Evolutionary conservation across 2,113 vertebrate species (phyloP).

Genomic region (Nothobranchius furzeri): DNA sequence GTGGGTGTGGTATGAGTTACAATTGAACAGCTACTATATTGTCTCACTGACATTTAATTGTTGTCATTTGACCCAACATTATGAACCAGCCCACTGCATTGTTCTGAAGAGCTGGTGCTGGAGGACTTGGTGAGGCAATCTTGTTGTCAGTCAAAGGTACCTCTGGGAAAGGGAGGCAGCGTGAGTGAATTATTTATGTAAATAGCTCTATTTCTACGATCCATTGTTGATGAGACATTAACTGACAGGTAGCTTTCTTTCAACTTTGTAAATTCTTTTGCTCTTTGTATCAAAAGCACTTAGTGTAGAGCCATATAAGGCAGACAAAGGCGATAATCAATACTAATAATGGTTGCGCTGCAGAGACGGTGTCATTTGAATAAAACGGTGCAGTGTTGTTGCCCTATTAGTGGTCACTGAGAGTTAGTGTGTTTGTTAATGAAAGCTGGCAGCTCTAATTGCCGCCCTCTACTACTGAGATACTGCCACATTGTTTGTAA

Average conservation of each 20-base stretch:
- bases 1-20: no score
- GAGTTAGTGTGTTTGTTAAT: conserved; percentile 32
- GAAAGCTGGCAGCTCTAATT: conserved; percentile 30
- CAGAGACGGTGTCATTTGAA: conserved; percentile 4
- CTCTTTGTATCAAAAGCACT: conserved; percentile 5
- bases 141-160: conserved; percentile 55
- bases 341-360: neutral
- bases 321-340: conserved; percentile 1
- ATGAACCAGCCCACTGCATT: neutral
- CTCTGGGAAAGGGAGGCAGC: conserved; percentile 30
- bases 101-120: neutral
- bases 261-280: conserved; percentile 14
- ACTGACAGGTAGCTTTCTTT: neutral
- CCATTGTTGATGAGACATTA: conserved; percentile 46
- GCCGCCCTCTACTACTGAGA: conserved; percentile 36
- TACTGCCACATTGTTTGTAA: conserved; percentile 21
- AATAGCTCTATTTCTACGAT: conserved; percentile 47
- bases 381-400: conserved; percentile 3
- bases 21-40: neutral
- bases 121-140: neutral
- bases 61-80: conserved; percentile 3
- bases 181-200: conserved; percentile 62
- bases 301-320: neutral
- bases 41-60: neutral
- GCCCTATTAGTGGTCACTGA: conserved; percentile 20